phyloP scores from a whole-genome alignment of 1,140 invertebrate genomes.

The Drosophila truncata region DNA sequence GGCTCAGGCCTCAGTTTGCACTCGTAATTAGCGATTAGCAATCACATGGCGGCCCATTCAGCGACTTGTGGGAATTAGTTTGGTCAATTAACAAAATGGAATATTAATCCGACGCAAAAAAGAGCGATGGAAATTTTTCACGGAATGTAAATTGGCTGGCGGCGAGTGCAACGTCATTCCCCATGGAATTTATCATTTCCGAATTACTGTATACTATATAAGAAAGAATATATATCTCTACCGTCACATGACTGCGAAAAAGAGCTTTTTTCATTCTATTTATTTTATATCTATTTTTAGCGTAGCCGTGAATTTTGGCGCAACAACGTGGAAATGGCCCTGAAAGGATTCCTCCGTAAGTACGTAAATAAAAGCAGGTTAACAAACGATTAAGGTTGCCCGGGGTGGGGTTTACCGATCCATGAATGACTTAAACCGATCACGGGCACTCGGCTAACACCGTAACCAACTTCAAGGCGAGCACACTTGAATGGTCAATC shows the following conservation, averaged over 20 bases:
- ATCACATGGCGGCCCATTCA: constrained; percentile 32
- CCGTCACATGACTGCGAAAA: constrained; percentile 66
- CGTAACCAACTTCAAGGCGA: constrained; percentile 31
- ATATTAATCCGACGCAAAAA: constrained; percentile 38
- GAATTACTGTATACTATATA: constrained; percentile 16
- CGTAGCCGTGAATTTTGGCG: constrained; percentile 56
- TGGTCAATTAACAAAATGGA: constrained; percentile 45
- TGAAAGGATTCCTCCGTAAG: constrained; percentile 14
- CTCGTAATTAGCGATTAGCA: constrained; percentile 30
- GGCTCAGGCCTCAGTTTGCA: constrained; percentile 10
- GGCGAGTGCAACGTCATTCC: constrained; percentile 18
- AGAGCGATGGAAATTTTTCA: constrained; percentile 26
- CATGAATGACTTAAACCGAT: constrained; percentile 12
- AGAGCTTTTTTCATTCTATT: constrained; percentile 42
- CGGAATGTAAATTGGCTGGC: constrained; percentile 20
- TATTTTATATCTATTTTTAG: constrained; percentile 62
- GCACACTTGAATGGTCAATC: constrained; percentile 22
- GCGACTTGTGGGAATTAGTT: constrained; percentile 29
- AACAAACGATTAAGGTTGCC: constrained; percentile 13
- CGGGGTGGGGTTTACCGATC: background rate
- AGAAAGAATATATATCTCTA: background rate
- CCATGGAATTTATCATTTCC: constrained; percentile 43
- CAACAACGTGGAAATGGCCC: constrained; percentile 49
- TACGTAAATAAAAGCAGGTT: constrained; percentile 20
- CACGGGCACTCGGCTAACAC: constrained; percentile 2